Evolutionary conservation across 2,888 invertebrate genomes (phyloP).

Genomic region (Hypercompe scribonia): DNA sequence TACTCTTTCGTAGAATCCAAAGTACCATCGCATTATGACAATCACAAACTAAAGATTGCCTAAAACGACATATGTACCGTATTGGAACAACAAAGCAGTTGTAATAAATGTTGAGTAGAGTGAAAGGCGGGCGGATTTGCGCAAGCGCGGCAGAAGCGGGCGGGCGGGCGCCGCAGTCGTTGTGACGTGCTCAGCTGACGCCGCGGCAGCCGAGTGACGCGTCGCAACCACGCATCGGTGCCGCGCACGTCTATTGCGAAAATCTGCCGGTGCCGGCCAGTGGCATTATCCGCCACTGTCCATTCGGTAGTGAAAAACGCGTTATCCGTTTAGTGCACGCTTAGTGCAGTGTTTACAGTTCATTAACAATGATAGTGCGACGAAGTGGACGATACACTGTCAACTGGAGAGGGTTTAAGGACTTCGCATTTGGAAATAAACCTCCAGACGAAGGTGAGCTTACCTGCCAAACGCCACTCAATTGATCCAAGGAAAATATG

Average conservation of each 20-base stretch:
- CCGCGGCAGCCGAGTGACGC: slow-evolving; percentile 73
- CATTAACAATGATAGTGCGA: slow-evolving; percentile 80
- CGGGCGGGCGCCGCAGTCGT: slow-evolving; percentile 70
- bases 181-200: slow-evolving; percentile 80
- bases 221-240: slow-evolving; percentile 68
- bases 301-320: slow-evolving; percentile 58
- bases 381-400: slow-evolving; percentile 84
- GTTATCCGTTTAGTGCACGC: slow-evolving; percentile 49
- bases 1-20: slow-evolving; percentile 26
- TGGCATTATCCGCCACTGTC: slow-evolving; percentile 56
- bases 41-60: slow-evolving; percentile 31
- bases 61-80: slow-evolving; percentile 32
- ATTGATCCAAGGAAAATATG: slow-evolving; percentile 42
- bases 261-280: slow-evolving; percentile 60
- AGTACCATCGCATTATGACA: slow-evolving; percentile 19
- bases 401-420: slow-evolving; percentile 84
- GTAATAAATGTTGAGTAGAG: slow-evolving; percentile 42
- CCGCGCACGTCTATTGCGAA: slow-evolving; percentile 64
- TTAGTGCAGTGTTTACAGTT: slow-evolving; percentile 48
- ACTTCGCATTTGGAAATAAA: slow-evolving; percentile 79
- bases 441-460: slow-evolving; percentile 82
- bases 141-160: slow-evolving; percentile 67
- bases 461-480: slow-evolving; percentile 36
- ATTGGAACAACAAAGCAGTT: slow-evolving; percentile 43
- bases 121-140: slow-evolving; percentile 67